Conservation (phyloP, 2,113 vertebrate species). For the Numida meleagris region DNA sequence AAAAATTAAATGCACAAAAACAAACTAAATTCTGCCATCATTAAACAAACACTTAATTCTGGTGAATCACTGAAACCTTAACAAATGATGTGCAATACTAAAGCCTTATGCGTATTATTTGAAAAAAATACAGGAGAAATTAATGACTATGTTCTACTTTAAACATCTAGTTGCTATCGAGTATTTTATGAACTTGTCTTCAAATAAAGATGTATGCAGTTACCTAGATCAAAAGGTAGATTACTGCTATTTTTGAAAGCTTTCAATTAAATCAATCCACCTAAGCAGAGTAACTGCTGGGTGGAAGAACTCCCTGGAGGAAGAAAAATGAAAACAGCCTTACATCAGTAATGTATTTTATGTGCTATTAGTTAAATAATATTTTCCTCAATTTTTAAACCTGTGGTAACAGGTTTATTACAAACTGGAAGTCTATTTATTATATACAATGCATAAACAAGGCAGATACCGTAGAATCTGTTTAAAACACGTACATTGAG, state of each 20-base stretch:
- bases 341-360: not conserved
- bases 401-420: not conserved
- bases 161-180: not conserved
- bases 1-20: not conserved
- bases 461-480: not conserved
- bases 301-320: not conserved
- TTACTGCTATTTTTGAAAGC: not conserved
- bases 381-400: not conserved
- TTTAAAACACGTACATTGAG: not conserved
- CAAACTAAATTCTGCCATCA: not conserved
- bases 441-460: not conserved
- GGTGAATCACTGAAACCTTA: not conserved
- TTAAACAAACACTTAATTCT: not conserved
- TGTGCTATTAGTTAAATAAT: not conserved
- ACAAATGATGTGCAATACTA: not conserved
- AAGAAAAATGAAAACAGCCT: not conserved
- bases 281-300: not conserved
- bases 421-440: not conserved
- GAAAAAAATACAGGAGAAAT: not conserved
- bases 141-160: not conserved
- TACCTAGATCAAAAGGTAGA: not conserved
- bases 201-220: not conserved
- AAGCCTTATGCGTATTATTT: not conserved
- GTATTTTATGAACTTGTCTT: not conserved
- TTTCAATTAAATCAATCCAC: not conserved